Base-by-base conservation (phyloP, 1,140 invertebrate genomes). In the Acromyrmex charruanus region DNA sequence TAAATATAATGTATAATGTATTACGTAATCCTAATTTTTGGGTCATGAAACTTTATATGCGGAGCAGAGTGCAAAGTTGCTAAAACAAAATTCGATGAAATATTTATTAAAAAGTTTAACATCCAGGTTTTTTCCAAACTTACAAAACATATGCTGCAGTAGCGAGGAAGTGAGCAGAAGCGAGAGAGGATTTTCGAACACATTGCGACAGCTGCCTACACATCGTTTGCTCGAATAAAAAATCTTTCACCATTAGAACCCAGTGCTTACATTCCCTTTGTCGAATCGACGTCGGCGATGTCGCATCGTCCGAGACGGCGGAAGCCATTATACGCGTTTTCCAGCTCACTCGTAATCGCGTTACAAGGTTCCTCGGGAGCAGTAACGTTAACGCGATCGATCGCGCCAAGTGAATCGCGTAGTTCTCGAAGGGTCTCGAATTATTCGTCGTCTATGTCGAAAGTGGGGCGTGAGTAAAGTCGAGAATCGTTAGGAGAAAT, bases 401-500 rank as follows among this genome's bases (percentile, higher is more conserved):
- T 90, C 82, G 82, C 18, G 12, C 31, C 63, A 61, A 88, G 75
- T 88, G 66, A 85, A 90, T 86, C 75, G 84, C 58, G 18, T 4
- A 16, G 21, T 66, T 28, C 63, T 21, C 25, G 44, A 25, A 21
- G 58, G 25, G 14, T 25, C 68, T 80, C 69, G 71, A 82, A 87
- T 86, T 82, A 85, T 87, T 85, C 89, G 79, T 79, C 28, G 49
- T 16, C 10, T 39, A 59, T 31, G 58, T 89, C 72, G 85, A 93
- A 93, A 90, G 66, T 89, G 89, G 89, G 49, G 85, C 86, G 77
- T 61, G 77, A 51, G 44, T 44, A 28, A 49, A 80, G 85, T 51
- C 58, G 89, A 44, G 55, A 92, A 89, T 93, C 89, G 93, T 93
- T 89, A 89, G 74, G 65, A 92, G 90, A 92, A 93, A 93, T 94